Conservation (phyloP, 1,140 invertebrate species). For the Homalodisca vitripennis region DNA sequence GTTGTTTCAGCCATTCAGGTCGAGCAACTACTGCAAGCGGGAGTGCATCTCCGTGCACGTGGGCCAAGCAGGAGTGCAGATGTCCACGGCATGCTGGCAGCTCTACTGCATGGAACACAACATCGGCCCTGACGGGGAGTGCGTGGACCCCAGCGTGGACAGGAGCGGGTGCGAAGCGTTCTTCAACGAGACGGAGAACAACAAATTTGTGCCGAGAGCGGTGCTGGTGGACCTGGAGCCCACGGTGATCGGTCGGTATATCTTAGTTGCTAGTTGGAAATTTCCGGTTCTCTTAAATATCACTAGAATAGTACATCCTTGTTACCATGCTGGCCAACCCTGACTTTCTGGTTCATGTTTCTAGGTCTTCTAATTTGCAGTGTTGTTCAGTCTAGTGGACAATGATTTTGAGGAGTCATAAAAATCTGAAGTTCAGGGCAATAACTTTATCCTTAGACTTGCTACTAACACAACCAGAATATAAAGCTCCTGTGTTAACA, state of each 20-base stretch:
- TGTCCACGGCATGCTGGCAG: conserved; percentile 79
- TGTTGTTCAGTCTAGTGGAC: no score
- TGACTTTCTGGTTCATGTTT: no score
- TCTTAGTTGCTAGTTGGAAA: no score
- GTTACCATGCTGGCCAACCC: no score
- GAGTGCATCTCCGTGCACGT: conserved; percentile 81
- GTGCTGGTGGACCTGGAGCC: conserved; percentile 54
- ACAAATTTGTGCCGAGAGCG: conserved; percentile 57
- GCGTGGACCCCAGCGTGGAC: conserved; percentile 45
- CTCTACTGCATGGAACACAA: conserved; percentile 84
- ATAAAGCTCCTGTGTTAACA: no score
- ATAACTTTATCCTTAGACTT: no score
- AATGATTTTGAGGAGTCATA: no score
- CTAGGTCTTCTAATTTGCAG: no score
- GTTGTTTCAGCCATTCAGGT: background rate
- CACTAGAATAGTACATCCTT: no score
- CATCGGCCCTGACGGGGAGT: conserved; percentile 69
- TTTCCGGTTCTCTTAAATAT: no score
- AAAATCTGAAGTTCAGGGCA: no score
- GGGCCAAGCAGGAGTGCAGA: conserved; percentile 85
- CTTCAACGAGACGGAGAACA: conserved; percentile 61
- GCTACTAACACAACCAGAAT: no score
- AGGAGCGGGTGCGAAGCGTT: conserved; percentile 58
- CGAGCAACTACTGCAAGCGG: conserved; percentile 33
- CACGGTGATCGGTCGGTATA: conserved; percentile 37